Evolutionary conservation across 2,113 vertebrate species (phyloP), one percentile per base, ranked within the genome.

Genomic region (Numenius arquata): DNA sequence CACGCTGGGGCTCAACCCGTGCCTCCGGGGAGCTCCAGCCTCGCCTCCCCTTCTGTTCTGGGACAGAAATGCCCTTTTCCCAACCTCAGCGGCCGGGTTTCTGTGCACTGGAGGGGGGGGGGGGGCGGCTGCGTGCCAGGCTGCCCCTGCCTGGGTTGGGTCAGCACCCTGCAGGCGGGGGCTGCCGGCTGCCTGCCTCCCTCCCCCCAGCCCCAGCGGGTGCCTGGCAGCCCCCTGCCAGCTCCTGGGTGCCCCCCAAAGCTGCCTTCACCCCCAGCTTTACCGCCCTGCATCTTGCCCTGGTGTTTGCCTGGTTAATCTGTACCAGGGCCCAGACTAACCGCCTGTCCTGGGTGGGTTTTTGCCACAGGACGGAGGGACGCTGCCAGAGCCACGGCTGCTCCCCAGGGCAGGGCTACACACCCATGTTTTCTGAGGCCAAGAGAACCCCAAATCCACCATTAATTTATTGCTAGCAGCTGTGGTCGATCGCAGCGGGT

Each of bases 401-500:
- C 32, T 50, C 20, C 20, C 3, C 0, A 1, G 32, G 19, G 5
- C 21, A 32, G 50, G 14, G 9, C 62, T 20, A 5, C 0, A 2
- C 14, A 10, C 8, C 4, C 6, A 0, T 23, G 22, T 50, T 73
- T 48, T 27, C 18, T 3, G 21, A 38, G 53, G 13, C 18, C 27
- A 7, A 19, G 22, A 50, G 61, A 19, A 20, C 68, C n/a, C 1
- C 0, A 34, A 41, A 34, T 2, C 6, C 11, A 9, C 20, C 14
- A 4, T 2, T 0, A 5, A 13, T 50, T 74, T 43, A 34, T 43
- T 72, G 27, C 25, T 12, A 29, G 40, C 23, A 45, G 74, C 74
- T 3, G n/a, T 2, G 2, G 34, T 12, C 0, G 0, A 26, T 32
- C 1, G 0, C 13, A 12, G 47, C 0, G 3, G 23, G 20, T 58